Base-by-base conservation (phyloP, 1,140 invertebrate species). In the Saxidomus purpurata region DNA sequence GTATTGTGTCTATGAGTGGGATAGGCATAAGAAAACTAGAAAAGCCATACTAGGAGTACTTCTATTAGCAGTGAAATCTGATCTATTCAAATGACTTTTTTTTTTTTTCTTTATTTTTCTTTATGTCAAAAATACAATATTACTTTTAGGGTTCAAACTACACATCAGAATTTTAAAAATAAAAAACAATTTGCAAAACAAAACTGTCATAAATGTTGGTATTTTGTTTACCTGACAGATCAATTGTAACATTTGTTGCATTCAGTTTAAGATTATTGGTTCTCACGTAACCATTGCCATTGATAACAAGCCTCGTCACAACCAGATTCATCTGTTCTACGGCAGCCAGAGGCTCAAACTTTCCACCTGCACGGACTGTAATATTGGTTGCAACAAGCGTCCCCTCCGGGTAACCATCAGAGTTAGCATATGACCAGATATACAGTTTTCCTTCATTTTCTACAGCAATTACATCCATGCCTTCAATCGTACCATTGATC, bases 151-250 rank as follows among this genome's bases (percentile, higher is more conserved):
- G n/a, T n/a, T n/a, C n/a, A n/a, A n/a, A n/a, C n/a, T n/a, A n/a
- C n/a, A n/a, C n/a, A n/a, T n/a, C n/a, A n/a, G n/a, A n/a, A n/a
- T n/a, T n/a, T n/a, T n/a, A n/a, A n/a, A n/a, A n/a, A n/a, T n/a
- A n/a, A n/a, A n/a, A n/a, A n/a, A n/a, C n/a, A n/a, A n/a, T n/a
- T n/a, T n/a, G n/a, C n/a, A n/a, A n/a, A n/a, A n/a, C n/a, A n/a
- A n/a, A n/a, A n/a, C n/a, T n/a, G n/a, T n/a, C n/a, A n/a, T n/a
- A n/a, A n/a, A n/a, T n/a, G n/a, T n/a, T n/a, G n/a, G n/a, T n/a
- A n/a, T n/a, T n/a, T n/a, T n/a, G n/a, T 80, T 89, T 80, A 93
- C 94, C 94, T 74, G 94, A 93, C 52, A 93, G 55, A 85, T 94
- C 94, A 17, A 94, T 88, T 22, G 92, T 94, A 59, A 94, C 81